Base-by-base conservation (phyloP, 64 coral and sea anemone species). In the Porites lutea region DNA sequence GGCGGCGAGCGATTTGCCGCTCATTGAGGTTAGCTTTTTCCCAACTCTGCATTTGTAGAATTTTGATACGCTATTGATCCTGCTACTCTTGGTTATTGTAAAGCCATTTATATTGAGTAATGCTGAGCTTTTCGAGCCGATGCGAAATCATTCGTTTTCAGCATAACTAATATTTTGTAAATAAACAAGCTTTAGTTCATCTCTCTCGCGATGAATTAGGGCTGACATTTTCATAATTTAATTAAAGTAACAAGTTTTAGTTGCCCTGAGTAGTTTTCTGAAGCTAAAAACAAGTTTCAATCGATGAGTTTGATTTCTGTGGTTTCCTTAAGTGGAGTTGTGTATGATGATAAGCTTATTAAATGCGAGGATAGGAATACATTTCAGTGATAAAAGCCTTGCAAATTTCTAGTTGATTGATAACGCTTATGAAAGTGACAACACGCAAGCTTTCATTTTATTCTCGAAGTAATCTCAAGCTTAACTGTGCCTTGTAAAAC, bases 161-260 rank as follows among this genome's bases (percentile, higher is more conserved):
- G 27, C 27, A 37, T 37, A 37, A 22, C 15, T 76, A 64, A 55
- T 82, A 13, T 37, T 84, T 84, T 84, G 46, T 84, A 84, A 84
- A 84, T 84, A 84, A 83, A 84, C 81, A 84, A n/a, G 9, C 59
- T 43, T 52, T 14, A 5, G 12, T 12, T 71, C 20, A 71, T 71
- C 21, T 45, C 73, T 46, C 49, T 74, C 43, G 13, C 18, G 19
- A 12, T 76, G 47, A 52, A 57, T 57, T 57, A 57, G 54, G 12
- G 54, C 54, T 76, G 12, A 4, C 27, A 10, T 45, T 15, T 13
- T 3, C 47, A 52, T 3, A 76, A 51, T 46, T 19, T 5, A 47
- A 37, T 37, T 37, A 37, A 37, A 37, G 27, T 37, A 37, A 37
- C 27, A 37, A 37, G 27, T 37, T 37, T 37, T 37, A 76, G 47